Percentiles rank a stretch among this genome's conserved stretches.
phyloP scores from a whole-genome alignment of 2,113 vertebrate species.

The Takifugu bimaculatus region DNA sequence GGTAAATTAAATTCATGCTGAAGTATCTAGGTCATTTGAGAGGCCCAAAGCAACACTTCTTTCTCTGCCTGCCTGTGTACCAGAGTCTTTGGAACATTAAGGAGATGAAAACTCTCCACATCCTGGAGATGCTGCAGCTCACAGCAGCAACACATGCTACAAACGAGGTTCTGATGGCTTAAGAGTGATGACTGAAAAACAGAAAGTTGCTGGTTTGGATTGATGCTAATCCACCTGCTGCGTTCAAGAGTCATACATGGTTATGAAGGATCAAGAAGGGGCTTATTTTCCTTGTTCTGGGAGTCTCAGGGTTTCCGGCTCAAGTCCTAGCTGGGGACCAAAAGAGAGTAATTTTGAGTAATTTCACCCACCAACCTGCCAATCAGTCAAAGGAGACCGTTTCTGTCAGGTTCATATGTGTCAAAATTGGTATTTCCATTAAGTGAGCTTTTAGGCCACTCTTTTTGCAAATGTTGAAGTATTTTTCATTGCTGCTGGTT shows the following conservation, averaged over 20 bases:
- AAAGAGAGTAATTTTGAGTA: too few species aligned
- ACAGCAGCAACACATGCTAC: conserved; percentile 29
- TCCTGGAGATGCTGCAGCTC: conserved; percentile 61
- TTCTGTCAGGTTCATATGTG: too few species aligned
- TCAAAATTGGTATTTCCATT: too few species aligned
- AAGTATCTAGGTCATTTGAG: conserved; percentile 72
- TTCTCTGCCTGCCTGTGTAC: conserved; percentile 50
- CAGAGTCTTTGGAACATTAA: conserved; percentile 68
- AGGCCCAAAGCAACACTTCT: conserved; percentile 68
- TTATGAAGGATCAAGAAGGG: too few species aligned
- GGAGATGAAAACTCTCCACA: conserved; percentile 67
- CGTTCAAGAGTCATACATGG: too few species aligned
- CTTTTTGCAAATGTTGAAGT: not conserved
- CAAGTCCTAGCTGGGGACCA: too few species aligned
- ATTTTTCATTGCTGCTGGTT: too few species aligned
- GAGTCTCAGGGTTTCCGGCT: too few species aligned
- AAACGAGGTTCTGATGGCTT: conserved; percentile 35
- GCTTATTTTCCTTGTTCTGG: too few species aligned
- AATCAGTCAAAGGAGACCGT: too few species aligned
- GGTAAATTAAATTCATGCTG: conserved; percentile 67
- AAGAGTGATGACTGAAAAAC: conserved; percentile 33
- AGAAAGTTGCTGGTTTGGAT: conserved; percentile 22
- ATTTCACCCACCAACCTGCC: too few species aligned
- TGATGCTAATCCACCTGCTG: not conserved
- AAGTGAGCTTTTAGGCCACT: too few species aligned